A percentile compares a stretch with the other conserved stretches of the same genome.
Conservation (phyloP, 2,797 vertebrate genomes). For the Galaxias olidus region DNA sequence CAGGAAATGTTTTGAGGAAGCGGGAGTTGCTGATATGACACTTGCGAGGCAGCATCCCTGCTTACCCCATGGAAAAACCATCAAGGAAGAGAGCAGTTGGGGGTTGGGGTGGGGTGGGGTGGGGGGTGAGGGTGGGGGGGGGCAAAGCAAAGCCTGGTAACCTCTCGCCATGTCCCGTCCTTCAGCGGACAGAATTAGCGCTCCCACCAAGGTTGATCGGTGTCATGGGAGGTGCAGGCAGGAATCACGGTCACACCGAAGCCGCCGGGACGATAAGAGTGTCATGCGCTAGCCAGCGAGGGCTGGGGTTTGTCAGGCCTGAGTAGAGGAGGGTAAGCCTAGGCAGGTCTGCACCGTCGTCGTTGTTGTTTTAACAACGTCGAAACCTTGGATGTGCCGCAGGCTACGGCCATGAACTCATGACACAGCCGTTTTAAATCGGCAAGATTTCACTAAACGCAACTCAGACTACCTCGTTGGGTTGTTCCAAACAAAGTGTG, state of each 20-base stretch:
- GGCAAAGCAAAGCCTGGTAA: background rate
- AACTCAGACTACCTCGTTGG: background rate
- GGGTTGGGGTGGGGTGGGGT: background rate
- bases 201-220: conserved; percentile 14
- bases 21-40: conserved; percentile 37
- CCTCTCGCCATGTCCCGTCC: conserved; percentile 1
- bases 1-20: conserved; percentile 50
- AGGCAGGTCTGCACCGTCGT: background rate
- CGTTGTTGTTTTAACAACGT: conserved; percentile 1
- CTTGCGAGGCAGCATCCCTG: conserved; percentile 18
- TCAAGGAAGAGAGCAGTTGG: background rate
- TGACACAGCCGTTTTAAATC: background rate
- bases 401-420: background rate
- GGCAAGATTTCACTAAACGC: background rate
- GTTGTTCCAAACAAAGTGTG: background rate
- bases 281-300: conserved; percentile 5
- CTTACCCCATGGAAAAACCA: conserved; percentile 27
- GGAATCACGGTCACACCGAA: conserved; percentile 10
- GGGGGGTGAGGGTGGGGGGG: background rate
- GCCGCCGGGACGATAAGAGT: conserved; percentile 13
- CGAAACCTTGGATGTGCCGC: background rate
- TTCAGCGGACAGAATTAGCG: conserved; percentile 14
- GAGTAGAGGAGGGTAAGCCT: background rate
- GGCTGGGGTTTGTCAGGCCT: conserved; percentile 1
- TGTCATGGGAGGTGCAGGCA: conserved; percentile 12